Percentiles rank a stretch among this genome's conserved stretches.
Evolutionary conservation across 2,888 invertebrate genomes (phyloP).

Genomic region (Acanthopleura granulata): DNA sequence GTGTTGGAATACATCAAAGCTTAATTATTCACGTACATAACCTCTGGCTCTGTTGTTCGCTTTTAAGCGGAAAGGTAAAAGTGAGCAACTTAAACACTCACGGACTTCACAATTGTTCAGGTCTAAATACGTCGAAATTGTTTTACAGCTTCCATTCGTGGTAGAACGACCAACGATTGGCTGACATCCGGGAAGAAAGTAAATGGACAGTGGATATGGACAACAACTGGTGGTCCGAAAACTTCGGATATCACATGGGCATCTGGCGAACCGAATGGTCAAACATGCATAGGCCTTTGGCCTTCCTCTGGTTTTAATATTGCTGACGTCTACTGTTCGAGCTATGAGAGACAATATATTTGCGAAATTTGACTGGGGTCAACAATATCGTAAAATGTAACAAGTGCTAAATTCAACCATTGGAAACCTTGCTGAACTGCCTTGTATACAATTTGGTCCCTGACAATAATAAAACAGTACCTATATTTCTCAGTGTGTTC

Average conservation of each 20-base stretch:
- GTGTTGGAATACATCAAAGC: too few species aligned
- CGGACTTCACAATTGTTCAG: too few species aligned
- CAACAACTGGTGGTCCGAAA: not conserved
- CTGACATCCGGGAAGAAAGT: not conserved
- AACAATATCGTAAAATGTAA: too few species aligned
- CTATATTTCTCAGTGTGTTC: too few species aligned
- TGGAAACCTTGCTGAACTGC: too few species aligned
- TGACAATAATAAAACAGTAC: too few species aligned
- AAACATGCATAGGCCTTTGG: not conserved
- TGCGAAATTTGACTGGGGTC: not conserved
- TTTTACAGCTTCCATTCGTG: not conserved
- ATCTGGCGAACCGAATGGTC: not conserved
- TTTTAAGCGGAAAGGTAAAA: too few species aligned
- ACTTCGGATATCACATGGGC: not conserved
- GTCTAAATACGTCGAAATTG: not conserved
- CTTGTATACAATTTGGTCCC: too few species aligned
- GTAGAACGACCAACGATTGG: not conserved
- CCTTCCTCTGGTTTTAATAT: not conserved
- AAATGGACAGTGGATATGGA: not conserved
- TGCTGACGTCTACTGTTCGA: constrained; percentile 3
- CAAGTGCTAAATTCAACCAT: too few species aligned
- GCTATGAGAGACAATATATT: not conserved
- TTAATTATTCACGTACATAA: too few species aligned
- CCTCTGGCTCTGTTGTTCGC: too few species aligned
- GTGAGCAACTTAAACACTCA: too few species aligned